phyloP scores from a whole-genome alignment of 1,140 invertebrate species.

The Maconellicoccus hirsutus region DNA sequence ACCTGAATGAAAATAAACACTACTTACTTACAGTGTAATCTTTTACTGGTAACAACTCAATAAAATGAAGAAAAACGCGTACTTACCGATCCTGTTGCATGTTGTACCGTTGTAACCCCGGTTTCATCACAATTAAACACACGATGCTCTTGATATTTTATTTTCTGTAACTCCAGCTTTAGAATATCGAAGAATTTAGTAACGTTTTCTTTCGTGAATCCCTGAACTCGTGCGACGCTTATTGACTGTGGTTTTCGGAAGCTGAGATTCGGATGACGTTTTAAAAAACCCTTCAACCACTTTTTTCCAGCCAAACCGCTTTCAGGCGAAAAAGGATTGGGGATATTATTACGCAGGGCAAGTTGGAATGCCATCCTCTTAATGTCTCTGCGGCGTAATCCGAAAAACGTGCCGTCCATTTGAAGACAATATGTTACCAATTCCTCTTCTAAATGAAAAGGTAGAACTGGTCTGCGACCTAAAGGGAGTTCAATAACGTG shows the following conservation, averaged over 20 bases:
- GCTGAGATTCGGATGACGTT: conserved; percentile 33
- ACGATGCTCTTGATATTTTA: conserved; percentile 26
- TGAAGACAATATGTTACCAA: background rate
- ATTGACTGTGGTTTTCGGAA: conserved; percentile 36
- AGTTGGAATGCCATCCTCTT: conserved; percentile 14
- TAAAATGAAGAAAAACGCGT: too few relatives aligned
- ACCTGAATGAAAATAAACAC: conserved; percentile 27
- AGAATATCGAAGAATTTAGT: conserved; percentile 33
- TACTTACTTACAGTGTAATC: background rate
- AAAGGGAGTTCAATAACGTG: too few relatives aligned
- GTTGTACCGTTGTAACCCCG: too few relatives aligned
- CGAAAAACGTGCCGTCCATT: background rate
- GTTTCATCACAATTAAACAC: conserved; percentile 35
- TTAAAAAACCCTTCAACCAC: conserved; percentile 34
- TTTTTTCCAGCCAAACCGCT: conserved; percentile 30
- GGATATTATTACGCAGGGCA: conserved; percentile 14
- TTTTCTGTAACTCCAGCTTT: conserved; percentile 25
- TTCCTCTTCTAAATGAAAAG: background rate
- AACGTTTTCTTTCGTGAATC: conserved; percentile 36
- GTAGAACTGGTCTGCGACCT: too few relatives aligned
- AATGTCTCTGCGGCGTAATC: background rate
- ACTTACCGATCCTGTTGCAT: too few relatives aligned
- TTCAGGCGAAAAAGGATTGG: conserved; percentile 19
- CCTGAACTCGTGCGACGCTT: conserved; percentile 33
- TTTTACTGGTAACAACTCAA: too few relatives aligned